These are phyloP conservation scores for Pogonophryne albipinna DNA, from an alignment of 2,797 vertebrate genomes.

Conservation along the genomic window DNA sequence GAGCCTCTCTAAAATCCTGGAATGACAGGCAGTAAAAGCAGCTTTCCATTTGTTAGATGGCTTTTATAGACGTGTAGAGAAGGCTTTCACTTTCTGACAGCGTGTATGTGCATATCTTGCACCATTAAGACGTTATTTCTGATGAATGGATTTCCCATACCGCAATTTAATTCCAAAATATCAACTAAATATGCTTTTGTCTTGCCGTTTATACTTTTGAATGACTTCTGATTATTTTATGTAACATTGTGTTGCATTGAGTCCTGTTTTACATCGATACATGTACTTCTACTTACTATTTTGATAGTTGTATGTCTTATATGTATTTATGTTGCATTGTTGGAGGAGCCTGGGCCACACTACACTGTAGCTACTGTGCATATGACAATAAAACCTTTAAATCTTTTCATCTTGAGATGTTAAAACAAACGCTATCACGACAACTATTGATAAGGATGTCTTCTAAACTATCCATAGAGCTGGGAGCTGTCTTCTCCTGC, in stretches of 20 bases:
- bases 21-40: slow-evolving; percentile 2
- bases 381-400: no score
- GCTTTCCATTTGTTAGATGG: slow-evolving; percentile 14
- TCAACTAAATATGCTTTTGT: background rate
- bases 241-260: background rate
- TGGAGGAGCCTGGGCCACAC: no score
- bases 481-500: background rate
- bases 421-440: background rate
- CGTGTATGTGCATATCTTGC: background rate
- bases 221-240: background rate
- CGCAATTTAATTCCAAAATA: background rate
- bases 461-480: background rate
- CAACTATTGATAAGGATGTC: slow-evolving; percentile 1
- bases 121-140: background rate
- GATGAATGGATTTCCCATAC: background rate
- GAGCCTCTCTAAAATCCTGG: slow-evolving; percentile 3
- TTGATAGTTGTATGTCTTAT: no score
- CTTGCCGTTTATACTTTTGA: background rate
- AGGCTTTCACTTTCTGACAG: background rate
- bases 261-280: no score
- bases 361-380: no score
- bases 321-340: no score
- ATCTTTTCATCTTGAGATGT: no score
- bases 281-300: no score
- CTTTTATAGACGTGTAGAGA: slow-evolving; percentile 4